Evolutionary conservation across 1,140 invertebrate species (phyloP), one percentile per base, ranked within the genome.

Genomic region (Penaeus vannamei): DNA sequence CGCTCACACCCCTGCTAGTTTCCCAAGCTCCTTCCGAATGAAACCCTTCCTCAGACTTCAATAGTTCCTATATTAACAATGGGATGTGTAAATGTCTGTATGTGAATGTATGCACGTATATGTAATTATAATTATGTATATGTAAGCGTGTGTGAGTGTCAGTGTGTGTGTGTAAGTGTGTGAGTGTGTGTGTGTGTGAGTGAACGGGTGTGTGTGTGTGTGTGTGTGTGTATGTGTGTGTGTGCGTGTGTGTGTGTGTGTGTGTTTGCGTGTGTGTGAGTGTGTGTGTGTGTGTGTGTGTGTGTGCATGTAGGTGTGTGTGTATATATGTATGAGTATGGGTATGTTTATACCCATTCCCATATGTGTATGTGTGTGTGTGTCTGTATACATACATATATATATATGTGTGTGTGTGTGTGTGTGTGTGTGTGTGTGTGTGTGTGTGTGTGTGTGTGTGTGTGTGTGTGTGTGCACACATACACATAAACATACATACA

Each of bases 121-220:
- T 46, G 23, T 36, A n/a, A 17, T 23, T n/a, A 42, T 23, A 79
- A 1, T 42, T 79, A 79, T 79, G 42, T 79, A 79, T 79, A 77
- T 77, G 29, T 14, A 77, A 19, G 8, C 29, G 29, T 77, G 8
- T 77, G 29, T 77, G 8, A 19, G 29, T 77, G 8, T 77, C 10
- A 19, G 8, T 77, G 32, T 77, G 8, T 77, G 32, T 77, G 46
- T 80, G 46, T 80, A 81, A 60, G 42, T 81, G 61, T 62, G 53
- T 82, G 61, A 62, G 53, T 82, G 61, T 82, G 29, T 82, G 53
- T 82, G 61, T 82, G 61, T 82, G 61, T 61, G 61, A 17, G 61
- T 61, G 61, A 26, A 26, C n/a, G 59, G n/a, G 59, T 46, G 14
- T 42, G 2, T 53, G 22, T 81, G 8, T 46, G 20, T 46, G 1